A percentile compares a stretch with the other conserved stretches of the same genome.
phyloP scores from a whole-genome alignment of 37 sponge, comb jelly and placozoan genomes.

The Chondrosia reniformis region DNA sequence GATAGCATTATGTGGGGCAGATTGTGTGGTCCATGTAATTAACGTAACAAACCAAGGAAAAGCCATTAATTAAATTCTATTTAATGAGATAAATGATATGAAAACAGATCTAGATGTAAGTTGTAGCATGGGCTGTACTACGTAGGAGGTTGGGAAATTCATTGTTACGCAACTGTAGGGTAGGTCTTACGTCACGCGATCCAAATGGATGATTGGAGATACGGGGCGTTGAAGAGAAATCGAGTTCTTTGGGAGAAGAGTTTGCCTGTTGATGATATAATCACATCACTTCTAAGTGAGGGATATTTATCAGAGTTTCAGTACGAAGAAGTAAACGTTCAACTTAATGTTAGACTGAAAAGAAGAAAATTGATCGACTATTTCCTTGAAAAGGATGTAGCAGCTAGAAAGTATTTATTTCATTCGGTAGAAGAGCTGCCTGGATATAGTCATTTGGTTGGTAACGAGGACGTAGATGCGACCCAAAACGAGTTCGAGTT shows the following conservation, averaged over 20 bases:
- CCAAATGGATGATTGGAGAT: no score
- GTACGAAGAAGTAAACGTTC: not conserved
- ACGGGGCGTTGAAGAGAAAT: not conserved
- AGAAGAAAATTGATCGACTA: not conserved
- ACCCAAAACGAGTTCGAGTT: not conserved
- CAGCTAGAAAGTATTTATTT: not conserved
- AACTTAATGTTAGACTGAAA: not conserved
- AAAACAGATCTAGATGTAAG: no score
- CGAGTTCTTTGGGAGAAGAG: not conserved
- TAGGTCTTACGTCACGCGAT: no score
- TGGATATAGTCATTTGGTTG: not conserved
- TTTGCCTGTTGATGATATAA: conserved; percentile 2
- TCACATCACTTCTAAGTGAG: not conserved
- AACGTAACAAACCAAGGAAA: not conserved
- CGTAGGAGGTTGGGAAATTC: no score
- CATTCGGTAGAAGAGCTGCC: not conserved
- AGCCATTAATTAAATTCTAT: not conserved
- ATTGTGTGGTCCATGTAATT: conserved; percentile 51
- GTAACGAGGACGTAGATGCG: not conserved
- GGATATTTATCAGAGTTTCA: not conserved
- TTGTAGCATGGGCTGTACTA: no score
- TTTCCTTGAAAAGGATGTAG: not conserved
- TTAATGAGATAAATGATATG: no score
- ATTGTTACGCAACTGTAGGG: no score
- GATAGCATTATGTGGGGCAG: conserved; percentile 47